Evolutionary conservation across 2,113 vertebrate species (phyloP), one percentile per base, ranked within the genome.

Genomic region (Ceuthmochares aereus): DNA sequence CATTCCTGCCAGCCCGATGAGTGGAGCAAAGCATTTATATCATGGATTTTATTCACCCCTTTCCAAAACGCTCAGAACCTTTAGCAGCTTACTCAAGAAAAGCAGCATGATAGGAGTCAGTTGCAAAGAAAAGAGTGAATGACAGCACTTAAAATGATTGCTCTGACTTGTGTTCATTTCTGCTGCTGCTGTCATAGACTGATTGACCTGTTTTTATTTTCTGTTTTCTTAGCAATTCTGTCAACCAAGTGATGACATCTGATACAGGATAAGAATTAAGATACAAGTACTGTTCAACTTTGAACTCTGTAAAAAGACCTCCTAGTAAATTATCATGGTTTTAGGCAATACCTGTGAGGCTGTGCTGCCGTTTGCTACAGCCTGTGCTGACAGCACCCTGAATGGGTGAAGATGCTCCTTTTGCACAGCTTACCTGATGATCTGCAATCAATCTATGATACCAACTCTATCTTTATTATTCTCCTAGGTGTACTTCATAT

Each of bases 31-130:
- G 6, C 6, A 34, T 32, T 62, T 77, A 43, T 45, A n/a, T 43
- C 12, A 10, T 32, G 22, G 4, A 3, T 7, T 9, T 11, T 4
- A 6, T 7, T 2, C 0, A n/a, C 3, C 6, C 7, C 4, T 30
- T 58, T 59, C 14, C 9, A 55, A n/a, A 62, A 68, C 5, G 2
- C 23, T 47, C 14, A 63, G 42, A 45, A 27, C 29, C 26, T 47
- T 66, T 72, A 42, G 51, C 47, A 74, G 4, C 23, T 69, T 40
- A 34, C 6, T 7, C 17, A 22, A 67, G 62, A 79, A 84, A 60
- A 21, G 7, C 6, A 25, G 32, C 56, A 49, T 68, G 68, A 80
- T 43, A 60, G 17, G 34, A 79, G 49, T 30, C 3, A 0, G 76
- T 36, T 80, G 32, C 26, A 56, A 72, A 55, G 27, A 58, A 43